A percentile compares a stretch with the other conserved stretches of the same genome.
phyloP scores from a whole-genome alignment of 2,113 vertebrate genomes.

The Antechinus flavipes region DNA sequence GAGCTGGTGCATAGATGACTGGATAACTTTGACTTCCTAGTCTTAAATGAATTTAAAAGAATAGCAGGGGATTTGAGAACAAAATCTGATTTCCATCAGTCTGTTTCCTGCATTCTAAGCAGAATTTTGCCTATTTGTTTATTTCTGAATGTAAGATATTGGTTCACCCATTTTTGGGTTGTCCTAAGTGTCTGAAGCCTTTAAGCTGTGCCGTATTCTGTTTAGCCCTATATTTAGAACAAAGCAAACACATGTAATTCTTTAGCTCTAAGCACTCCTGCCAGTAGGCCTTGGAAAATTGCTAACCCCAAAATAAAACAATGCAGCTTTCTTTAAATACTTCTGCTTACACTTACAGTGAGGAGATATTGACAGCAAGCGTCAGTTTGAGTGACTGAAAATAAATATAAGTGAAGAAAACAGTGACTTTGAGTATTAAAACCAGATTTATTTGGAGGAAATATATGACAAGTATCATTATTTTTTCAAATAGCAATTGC shows the following conservation, averaged over 20 bases:
- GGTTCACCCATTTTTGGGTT: constrained; percentile 43
- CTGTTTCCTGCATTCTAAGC: constrained; percentile 52
- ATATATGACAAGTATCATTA: constrained; percentile 77
- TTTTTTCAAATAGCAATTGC: constrained; percentile 74
- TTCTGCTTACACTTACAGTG: constrained; percentile 75
- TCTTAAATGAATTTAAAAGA: constrained; percentile 38
- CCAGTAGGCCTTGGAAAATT: constrained; percentile 76
- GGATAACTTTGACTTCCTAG: constrained; percentile 56
- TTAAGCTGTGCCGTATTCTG: constrained; percentile 47
- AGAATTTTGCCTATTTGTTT: constrained; percentile 62
- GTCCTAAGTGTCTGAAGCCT: constrained; percentile 61
- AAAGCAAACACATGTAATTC: constrained; percentile 74
- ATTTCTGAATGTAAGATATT: constrained; percentile 62
- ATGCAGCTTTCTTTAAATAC: constrained; percentile 78
- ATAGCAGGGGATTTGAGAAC: constrained; percentile 61
- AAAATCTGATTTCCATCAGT: constrained; percentile 67
- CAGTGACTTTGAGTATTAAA: constrained; percentile 73
- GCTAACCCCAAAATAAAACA: constrained; percentile 81
- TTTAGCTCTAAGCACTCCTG: constrained; percentile 71
- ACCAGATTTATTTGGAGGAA: constrained; percentile 80
- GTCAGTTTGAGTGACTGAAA: constrained; percentile 79
- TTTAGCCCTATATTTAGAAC: constrained; percentile 75
- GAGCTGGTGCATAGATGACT: constrained; percentile 12
- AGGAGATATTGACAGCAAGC: constrained; percentile 75
- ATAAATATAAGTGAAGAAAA: constrained; percentile 80